Percentiles rank a stretch among this genome's conserved stretches.
phyloP scores from a whole-genome alignment of 2,113 vertebrate species.

The Phoenicopterus ruber region DNA sequence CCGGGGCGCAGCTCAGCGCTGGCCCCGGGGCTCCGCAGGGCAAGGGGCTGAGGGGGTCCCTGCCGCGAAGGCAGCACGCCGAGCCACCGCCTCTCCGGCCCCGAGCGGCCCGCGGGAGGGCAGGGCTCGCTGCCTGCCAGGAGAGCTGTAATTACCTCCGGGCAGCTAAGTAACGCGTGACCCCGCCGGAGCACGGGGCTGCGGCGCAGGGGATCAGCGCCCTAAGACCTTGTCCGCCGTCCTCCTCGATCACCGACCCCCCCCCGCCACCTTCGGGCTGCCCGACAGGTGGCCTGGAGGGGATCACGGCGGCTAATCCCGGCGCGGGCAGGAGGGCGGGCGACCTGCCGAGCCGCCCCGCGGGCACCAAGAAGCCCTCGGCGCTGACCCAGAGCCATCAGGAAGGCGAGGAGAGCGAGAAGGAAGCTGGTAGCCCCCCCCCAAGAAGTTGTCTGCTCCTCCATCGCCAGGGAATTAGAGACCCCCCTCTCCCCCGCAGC shows the following conservation, averaged over 20 bases:
- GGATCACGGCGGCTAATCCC: neutral
- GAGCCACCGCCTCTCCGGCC: neutral
- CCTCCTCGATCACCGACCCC: neutral
- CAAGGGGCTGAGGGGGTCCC: neutral
- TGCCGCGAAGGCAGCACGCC: neutral
- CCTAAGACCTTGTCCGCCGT: neutral
- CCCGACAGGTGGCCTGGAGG: neutral
- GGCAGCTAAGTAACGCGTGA: neutral
- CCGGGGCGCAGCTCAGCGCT: rapidly evolving
- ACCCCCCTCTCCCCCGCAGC: rapidly evolving
- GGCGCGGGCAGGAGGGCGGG: too few relatives aligned
- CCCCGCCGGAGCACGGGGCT: neutral
- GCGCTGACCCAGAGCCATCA: neutral
- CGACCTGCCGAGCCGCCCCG: too few relatives aligned
- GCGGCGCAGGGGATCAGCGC: neutral
- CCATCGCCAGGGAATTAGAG: rapidly evolving
- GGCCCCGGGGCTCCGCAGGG: neutral
- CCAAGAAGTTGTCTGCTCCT: neutral
- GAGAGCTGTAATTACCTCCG: neutral
- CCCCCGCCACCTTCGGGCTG: neutral
- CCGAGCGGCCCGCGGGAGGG: neutral
- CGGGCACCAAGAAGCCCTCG: neutral
- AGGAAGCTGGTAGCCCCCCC: neutral
- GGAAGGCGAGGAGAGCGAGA: neutral
- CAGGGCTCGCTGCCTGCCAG: neutral